These are phyloP conservation scores for Glomeris maerens DNA, from an alignment of 1,140 invertebrate species.

Conservation along the genomic window DNA sequence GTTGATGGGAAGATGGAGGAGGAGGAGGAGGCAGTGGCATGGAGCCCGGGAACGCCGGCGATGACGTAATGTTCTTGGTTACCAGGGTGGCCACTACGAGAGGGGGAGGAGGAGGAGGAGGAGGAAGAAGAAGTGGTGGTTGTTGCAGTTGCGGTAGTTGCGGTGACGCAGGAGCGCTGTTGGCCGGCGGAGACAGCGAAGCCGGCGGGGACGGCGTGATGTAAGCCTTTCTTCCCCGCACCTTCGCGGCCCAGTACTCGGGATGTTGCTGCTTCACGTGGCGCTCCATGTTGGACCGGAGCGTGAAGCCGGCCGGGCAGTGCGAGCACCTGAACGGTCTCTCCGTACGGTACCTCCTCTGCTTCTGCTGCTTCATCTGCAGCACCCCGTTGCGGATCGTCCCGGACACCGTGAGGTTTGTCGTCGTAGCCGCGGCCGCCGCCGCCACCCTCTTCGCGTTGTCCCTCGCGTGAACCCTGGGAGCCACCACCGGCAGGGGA, in stretches of 20 bases:
- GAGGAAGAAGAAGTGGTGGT: neutral
- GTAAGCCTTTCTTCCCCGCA: constrained; percentile 12
- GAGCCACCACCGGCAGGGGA: constrained; percentile 3
- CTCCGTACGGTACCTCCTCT: constrained; percentile 76
- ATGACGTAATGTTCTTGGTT: no score
- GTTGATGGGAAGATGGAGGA: neutral
- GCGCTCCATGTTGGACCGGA: constrained; percentile 82
- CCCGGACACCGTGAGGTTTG: constrained; percentile 26
- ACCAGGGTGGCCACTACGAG: no score
- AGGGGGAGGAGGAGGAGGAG: neutral
- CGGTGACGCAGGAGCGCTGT: neutral
- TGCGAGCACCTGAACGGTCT: constrained; percentile 75
- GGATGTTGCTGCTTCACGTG: constrained; percentile 89
- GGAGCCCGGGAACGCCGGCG: no score
- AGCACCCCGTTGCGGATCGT: constrained; percentile 77
- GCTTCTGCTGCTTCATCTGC: constrained; percentile 72
- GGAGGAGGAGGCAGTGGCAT: neutral
- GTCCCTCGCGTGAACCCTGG: neutral
- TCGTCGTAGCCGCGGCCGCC: neutral
- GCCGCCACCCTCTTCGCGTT: neutral
- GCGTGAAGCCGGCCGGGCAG: constrained; percentile 72
- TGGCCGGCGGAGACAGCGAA: neutral
- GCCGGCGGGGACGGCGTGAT: no score
- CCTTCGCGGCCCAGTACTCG: constrained; percentile 47
- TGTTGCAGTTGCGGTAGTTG: neutral